These are phyloP conservation scores for Cyanistes caeruleus DNA, from an alignment of 2,113 vertebrate species.

Conservation along the genomic window DNA sequence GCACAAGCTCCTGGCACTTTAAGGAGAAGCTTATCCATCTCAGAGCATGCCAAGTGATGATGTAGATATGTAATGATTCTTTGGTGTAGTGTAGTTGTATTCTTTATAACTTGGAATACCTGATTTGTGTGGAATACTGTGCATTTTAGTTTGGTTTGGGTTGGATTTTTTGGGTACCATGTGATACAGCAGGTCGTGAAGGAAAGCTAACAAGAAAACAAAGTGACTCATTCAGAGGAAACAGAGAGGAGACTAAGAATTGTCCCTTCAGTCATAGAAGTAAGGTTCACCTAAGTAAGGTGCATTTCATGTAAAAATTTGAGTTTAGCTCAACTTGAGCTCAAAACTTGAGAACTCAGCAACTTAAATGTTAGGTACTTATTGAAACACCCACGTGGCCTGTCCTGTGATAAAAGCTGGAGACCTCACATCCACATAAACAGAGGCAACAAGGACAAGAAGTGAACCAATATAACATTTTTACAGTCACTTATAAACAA, in stretches of 20 bases:
- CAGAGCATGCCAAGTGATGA: not conserved
- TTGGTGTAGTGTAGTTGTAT: too few relatives aligned
- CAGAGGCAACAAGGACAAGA: not conserved
- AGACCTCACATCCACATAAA: not conserved
- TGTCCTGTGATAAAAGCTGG: not conserved
- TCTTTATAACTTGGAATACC: not conserved
- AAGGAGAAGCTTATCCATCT: not conserved
- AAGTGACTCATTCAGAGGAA: not conserved
- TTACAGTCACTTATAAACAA: not conserved
- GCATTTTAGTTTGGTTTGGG: not conserved
- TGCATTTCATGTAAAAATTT: not conserved
- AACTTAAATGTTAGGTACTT: not conserved
- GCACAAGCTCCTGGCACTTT: not conserved
- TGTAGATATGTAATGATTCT: not conserved
- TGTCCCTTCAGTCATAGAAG: not conserved
- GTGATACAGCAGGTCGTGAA: not conserved
- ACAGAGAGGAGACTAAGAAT: not conserved
- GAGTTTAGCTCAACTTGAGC: not conserved
- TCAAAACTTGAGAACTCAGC: too few relatives aligned
- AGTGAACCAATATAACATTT: not conserved
- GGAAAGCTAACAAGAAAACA: not conserved
- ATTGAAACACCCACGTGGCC: not conserved
- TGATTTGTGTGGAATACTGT: not conserved
- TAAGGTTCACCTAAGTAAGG: not conserved
- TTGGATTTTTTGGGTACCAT: not conserved